Evolutionary conservation across 2,888 invertebrate species (phyloP).

Genomic region (Brachycybe producta): DNA sequence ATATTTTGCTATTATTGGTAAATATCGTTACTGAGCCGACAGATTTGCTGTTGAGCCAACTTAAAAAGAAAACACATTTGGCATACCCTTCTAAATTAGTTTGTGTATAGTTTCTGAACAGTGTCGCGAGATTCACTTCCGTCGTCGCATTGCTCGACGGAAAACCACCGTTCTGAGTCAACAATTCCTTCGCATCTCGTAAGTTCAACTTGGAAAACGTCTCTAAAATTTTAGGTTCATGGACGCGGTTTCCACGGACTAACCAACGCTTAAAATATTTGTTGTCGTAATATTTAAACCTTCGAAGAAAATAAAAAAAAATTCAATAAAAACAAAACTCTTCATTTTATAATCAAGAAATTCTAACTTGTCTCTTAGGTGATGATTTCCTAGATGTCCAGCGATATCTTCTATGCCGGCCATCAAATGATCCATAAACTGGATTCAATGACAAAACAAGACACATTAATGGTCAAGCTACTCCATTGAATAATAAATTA

Average conservation of each 20-base stretch:
- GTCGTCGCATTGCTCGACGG: slow-evolving; percentile 42
- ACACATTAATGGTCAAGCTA: no score
- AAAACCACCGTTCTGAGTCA: slow-evolving; percentile 73
- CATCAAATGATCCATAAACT: slow-evolving; percentile 97
- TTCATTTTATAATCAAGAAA: slow-evolving; percentile 1
- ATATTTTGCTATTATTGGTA: no score
- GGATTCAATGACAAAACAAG: slow-evolving; percentile 30
- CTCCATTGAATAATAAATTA: no score
- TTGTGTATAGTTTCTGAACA: slow-evolving; percentile 71
- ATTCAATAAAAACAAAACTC: slow-evolving; percentile 7
- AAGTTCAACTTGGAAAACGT: slow-evolving; percentile 86
- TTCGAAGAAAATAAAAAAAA: slow-evolving; percentile 29
- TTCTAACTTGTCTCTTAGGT: slow-evolving; percentile 67
- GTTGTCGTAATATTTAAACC: slow-evolving; percentile 88
- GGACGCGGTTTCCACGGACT: slow-evolving; percentile 70
- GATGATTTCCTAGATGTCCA: slow-evolving; percentile 88
- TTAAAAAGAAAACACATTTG: no score
- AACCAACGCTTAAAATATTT: slow-evolving; percentile 80
- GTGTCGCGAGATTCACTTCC: slow-evolving; percentile 71
- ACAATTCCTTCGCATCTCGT: slow-evolving; percentile 85
- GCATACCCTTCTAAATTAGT: slow-evolving; percentile 21
- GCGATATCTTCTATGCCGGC: slow-evolving; percentile 91
- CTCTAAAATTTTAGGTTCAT: slow-evolving; percentile 84
- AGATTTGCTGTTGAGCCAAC: no score
- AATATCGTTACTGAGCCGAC: no score